Conservation (phyloP, 1,140 invertebrate species). For the Gonioctena quinquepunctata region DNA sequence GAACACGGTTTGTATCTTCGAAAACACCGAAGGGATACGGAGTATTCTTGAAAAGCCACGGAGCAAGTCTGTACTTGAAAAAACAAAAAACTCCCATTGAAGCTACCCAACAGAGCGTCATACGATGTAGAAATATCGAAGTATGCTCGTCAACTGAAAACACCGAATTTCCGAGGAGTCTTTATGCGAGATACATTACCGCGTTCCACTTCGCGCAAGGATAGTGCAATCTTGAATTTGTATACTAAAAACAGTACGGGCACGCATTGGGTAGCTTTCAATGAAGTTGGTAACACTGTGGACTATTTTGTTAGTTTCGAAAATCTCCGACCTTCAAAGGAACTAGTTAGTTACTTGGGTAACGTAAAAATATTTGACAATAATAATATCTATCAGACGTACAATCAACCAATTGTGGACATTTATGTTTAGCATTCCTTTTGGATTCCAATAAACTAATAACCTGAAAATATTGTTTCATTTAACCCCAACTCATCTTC, state of each 20-base stretch:
- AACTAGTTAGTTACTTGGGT: conserved; percentile 39
- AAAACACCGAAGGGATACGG: conserved; percentile 12
- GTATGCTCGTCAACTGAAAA: conserved; percentile 29
- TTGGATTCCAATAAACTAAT: too few species aligned
- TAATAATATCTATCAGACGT: conserved; percentile 25
- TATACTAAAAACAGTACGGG: conserved; percentile 41
- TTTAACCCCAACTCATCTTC: too few species aligned
- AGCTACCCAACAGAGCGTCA: conserved; percentile 37
- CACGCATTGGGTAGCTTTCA: conserved; percentile 53
- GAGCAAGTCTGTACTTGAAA: background rate
- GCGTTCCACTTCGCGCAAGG: conserved; percentile 26
- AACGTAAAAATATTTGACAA: conserved; percentile 24
- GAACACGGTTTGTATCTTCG: conserved; percentile 45
- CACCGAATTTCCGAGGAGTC: conserved; percentile 48
- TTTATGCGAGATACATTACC: too few species aligned
- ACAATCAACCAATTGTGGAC: conserved; percentile 32
- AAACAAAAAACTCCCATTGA: conserved; percentile 35
- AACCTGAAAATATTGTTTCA: too few species aligned
- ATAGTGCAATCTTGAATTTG: conserved; percentile 51
- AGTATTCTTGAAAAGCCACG: background rate
- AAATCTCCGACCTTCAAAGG: conserved; percentile 43
- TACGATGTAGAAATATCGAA: conserved; percentile 37
- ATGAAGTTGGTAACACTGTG: conserved; percentile 35
- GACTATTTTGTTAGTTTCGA: conserved; percentile 48
- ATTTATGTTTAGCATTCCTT: too few species aligned